A percentile compares a stretch with the other conserved stretches of the same genome.
These are phyloP conservation scores for Nothoprocta perdicaria DNA, from an alignment of 2,113 vertebrate species.

Conservation along the genomic window DNA sequence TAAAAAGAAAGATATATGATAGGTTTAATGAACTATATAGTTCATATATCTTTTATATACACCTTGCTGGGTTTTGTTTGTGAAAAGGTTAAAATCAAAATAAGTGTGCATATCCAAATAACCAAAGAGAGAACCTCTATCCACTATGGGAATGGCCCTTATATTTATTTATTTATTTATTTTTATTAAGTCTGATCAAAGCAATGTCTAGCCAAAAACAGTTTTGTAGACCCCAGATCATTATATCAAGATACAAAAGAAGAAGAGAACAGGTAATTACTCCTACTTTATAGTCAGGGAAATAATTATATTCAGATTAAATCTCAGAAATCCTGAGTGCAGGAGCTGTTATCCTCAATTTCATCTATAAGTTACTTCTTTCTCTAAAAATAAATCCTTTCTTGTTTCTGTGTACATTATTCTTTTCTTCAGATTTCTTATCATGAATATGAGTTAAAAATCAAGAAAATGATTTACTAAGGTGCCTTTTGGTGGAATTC, in stretches of 20 bases:
- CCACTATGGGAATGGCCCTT: fast-evolving
- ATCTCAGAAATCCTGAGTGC: background rate
- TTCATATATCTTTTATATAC: background rate
- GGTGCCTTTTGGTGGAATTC: background rate
- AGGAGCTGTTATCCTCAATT: background rate
- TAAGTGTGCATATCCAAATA: background rate
- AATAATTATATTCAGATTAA: background rate
- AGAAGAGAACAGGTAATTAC: background rate
- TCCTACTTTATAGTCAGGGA: background rate
- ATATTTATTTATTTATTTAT: background rate
- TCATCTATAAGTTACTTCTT: background rate
- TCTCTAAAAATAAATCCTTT: background rate
- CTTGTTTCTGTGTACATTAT: background rate
- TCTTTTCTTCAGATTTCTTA: background rate
- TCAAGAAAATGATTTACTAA: background rate
- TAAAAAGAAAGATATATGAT: too few relatives aligned
- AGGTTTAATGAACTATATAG: too few relatives aligned
- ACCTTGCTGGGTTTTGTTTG: fast-evolving
- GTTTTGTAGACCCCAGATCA: background rate
- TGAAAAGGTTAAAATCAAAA: background rate
- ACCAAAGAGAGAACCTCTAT: fast-evolving
- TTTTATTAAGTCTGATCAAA: background rate
- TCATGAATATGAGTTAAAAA: background rate
- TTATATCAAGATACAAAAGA: background rate
- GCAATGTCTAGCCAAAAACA: background rate